Evolutionary conservation across 2,113 vertebrate species (phyloP).

Genomic region (Nibea coibor): DNA sequence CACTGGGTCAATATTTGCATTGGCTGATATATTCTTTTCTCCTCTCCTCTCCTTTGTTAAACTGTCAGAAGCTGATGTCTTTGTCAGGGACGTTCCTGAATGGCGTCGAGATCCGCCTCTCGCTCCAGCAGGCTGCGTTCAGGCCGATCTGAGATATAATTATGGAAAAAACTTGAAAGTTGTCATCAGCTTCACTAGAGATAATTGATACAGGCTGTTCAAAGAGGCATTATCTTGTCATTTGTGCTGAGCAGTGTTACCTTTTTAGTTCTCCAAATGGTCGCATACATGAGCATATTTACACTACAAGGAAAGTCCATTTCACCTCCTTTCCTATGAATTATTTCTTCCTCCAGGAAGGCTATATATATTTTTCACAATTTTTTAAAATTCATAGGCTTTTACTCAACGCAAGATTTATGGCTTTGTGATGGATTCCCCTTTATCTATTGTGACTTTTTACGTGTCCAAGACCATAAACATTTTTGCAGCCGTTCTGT

Average conservation of each 20-base stretch:
- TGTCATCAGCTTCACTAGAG: conserved; percentile 20
- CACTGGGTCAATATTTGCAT: conserved; percentile 80
- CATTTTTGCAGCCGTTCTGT: conserved; percentile 69
- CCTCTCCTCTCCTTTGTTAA: conserved; percentile 65
- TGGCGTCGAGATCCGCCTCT: conserved; percentile 13
- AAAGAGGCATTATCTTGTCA: conserved; percentile 48
- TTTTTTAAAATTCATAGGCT: conserved; percentile 76
- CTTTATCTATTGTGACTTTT: conserved; percentile 78
- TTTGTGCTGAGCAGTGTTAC: conserved; percentile 56
- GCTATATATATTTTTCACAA: conserved; percentile 70
- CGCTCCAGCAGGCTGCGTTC: conserved; percentile 4
- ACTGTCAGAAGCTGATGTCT: conserved; percentile 78
- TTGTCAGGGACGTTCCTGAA: conserved; percentile 67
- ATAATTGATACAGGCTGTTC: conserved; percentile 44
- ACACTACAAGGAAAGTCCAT: conserved; percentile 83
- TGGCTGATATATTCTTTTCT: conserved; percentile 76
- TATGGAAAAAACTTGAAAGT: conserved; percentile 49
- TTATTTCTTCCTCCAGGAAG: conserved; percentile 69
- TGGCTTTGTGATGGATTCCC: conserved; percentile 77
- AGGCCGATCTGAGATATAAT: conserved; percentile 35
- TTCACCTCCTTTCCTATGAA: conserved; percentile 70
- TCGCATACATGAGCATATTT: conserved; percentile 65
- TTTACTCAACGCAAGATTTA: conserved; percentile 60
- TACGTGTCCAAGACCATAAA: conserved; percentile 65
- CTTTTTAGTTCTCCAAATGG: conserved; percentile 54